These are phyloP conservation scores for Cebus imitator DNA, from an alignment of 2,113 vertebrate species.

Conservation along the genomic window DNA sequence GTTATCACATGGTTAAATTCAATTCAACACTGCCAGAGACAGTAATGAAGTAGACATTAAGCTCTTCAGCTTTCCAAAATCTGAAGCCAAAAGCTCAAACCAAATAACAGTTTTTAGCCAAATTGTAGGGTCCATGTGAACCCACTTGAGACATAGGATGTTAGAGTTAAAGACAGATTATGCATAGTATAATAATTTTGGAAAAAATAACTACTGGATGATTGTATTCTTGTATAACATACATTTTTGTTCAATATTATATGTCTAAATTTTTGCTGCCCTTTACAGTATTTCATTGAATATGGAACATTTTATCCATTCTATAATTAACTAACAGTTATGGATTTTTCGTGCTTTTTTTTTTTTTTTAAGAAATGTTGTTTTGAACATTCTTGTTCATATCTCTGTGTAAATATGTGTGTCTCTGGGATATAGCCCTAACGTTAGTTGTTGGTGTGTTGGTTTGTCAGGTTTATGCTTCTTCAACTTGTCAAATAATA, in stretches of 20 bases:
- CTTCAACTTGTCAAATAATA: background rate
- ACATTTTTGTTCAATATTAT: background rate
- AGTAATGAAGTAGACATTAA: background rate
- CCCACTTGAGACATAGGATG: background rate
- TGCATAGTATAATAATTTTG: background rate
- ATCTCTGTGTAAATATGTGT: background rate
- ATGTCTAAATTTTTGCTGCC: background rate
- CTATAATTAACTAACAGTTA: background rate
- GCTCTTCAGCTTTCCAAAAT: background rate
- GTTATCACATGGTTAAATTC: background rate
- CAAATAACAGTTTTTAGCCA: background rate
- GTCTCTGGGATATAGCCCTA: background rate
- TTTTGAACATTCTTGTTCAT: background rate
- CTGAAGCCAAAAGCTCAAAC: background rate
- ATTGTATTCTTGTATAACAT: background rate
- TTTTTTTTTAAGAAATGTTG: background rate
- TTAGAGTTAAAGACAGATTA: background rate
- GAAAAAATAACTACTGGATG: background rate
- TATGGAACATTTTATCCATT: background rate
- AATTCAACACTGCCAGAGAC: background rate
- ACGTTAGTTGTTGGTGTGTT: background rate
- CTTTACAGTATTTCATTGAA: background rate
- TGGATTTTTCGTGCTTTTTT: background rate
- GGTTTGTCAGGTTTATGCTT: background rate
- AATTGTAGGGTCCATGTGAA: background rate